Conservation (phyloP, 2,888 invertebrate genomes). For the Drosophila austrosaltans region DNA sequence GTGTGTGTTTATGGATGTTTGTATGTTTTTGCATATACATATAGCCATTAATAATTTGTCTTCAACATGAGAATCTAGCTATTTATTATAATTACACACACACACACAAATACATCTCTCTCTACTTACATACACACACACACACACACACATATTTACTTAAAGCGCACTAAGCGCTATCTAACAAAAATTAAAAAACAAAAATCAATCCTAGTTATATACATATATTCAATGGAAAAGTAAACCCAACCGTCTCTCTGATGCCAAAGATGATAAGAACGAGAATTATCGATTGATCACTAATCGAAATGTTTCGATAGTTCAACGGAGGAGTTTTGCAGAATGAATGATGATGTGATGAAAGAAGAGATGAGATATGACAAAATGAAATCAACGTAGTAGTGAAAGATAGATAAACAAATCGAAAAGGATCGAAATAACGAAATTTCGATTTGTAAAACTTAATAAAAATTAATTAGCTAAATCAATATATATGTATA, state of each 20-base stretch:
- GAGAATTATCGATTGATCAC: neutral
- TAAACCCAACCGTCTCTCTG: conserved; percentile 31
- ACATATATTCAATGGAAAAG: conserved; percentile 41
- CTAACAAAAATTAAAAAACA: conserved; percentile 21
- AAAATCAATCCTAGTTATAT: conserved; percentile 47
- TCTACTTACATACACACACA: neutral
- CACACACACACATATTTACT: conserved; percentile 45
- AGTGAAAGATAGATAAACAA: neutral
- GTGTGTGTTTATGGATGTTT: conserved; percentile 8
- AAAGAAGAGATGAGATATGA: neutral
- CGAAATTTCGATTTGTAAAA: conserved; percentile 1
- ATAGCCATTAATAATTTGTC: conserved; percentile 71
- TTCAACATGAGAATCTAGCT: conserved; percentile 68
- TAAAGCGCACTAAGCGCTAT: conserved; percentile 68
- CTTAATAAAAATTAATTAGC: conserved; percentile 3
- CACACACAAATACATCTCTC: neutral
- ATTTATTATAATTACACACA: conserved; percentile 51
- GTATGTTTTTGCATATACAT: conserved; percentile 52
- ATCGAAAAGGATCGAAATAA: neutral
- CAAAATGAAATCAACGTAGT: neutral
- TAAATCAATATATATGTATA: neutral
- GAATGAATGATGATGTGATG: neutral
- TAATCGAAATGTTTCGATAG: too few species aligned
- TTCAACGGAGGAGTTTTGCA: neutral
- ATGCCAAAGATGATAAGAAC: conserved; percentile 66